A percentile compares a stretch with the other conserved stretches of the same genome.
These are phyloP conservation scores for Tapirus terrestris DNA, from an alignment of 2,113 vertebrate genomes.

Conservation along the genomic window DNA sequence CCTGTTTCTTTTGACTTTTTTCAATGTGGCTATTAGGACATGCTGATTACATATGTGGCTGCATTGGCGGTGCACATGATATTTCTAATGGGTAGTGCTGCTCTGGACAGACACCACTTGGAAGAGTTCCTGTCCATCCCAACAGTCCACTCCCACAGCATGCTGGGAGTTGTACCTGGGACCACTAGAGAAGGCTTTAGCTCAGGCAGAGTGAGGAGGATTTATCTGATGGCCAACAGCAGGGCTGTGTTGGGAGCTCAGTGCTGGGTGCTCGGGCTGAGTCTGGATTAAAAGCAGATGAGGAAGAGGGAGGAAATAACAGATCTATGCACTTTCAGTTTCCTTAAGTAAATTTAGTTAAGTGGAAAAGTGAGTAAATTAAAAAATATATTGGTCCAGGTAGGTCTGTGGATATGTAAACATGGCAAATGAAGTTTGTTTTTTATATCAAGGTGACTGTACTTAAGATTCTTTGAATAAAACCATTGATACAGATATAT, in stretches of 20 bases:
- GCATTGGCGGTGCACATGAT: not conserved
- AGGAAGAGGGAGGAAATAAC: not conserved
- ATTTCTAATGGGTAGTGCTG: not conserved
- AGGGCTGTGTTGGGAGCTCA: not conserved
- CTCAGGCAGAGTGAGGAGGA: not conserved
- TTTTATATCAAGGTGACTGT: not conserved
- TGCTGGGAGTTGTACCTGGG: not conserved
- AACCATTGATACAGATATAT: not conserved
- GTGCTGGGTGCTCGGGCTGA: too few species aligned
- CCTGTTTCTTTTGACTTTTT: not conserved
- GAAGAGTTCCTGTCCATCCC: not conserved
- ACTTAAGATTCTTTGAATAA: constrained; percentile 12
- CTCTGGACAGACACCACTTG: not conserved
- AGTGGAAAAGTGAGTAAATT: not conserved
- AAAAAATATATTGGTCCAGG: not conserved
- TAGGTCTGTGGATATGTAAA: not conserved
- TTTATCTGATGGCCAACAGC: not conserved
- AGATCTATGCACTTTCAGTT: not conserved
- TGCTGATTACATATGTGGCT: not conserved
- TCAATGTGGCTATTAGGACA: not conserved
- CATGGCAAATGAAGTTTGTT: not conserved
- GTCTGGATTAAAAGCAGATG: not conserved
- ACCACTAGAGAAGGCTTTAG: not conserved
- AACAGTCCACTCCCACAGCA: not conserved
- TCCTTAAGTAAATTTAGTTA: constrained; percentile 3